Evolutionary conservation across 2,113 vertebrate genomes (phyloP).

Genomic region (Alethe castanea): DNA sequence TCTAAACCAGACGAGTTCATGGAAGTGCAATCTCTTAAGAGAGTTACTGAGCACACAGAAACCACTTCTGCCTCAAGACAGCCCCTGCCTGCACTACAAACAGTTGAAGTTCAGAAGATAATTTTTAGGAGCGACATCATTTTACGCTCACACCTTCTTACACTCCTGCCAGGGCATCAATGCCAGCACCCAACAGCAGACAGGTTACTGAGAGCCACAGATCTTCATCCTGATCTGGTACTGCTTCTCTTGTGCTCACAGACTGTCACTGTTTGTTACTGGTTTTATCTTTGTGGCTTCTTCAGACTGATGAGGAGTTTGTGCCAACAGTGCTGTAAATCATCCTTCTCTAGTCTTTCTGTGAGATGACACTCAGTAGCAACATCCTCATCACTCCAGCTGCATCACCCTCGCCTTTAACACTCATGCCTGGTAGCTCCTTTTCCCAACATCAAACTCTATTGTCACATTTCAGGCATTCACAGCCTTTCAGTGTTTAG

Average conservation of each 20-base stretch:
- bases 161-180: background rate
- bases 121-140: background rate
- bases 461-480: background rate
- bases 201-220: background rate
- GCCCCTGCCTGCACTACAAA: background rate
- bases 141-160: background rate
- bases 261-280: background rate
- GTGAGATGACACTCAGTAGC: background rate
- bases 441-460: background rate
- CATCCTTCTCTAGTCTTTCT: background rate
- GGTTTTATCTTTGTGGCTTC: background rate
- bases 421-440: background rate
- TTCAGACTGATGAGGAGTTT: background rate
- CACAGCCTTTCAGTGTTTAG: conserved; percentile 27
- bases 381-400: conserved; percentile 26
- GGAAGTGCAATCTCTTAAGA: background rate
- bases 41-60: background rate
- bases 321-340: background rate
- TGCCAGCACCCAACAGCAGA: background rate
- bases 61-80: background rate
- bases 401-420: background rate
- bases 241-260: background rate
- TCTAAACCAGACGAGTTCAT: background rate
- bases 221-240: background rate
- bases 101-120: background rate